Evolutionary conservation across 1,140 invertebrate species (phyloP).

Genomic region (Holotrichia oblita): DNA sequence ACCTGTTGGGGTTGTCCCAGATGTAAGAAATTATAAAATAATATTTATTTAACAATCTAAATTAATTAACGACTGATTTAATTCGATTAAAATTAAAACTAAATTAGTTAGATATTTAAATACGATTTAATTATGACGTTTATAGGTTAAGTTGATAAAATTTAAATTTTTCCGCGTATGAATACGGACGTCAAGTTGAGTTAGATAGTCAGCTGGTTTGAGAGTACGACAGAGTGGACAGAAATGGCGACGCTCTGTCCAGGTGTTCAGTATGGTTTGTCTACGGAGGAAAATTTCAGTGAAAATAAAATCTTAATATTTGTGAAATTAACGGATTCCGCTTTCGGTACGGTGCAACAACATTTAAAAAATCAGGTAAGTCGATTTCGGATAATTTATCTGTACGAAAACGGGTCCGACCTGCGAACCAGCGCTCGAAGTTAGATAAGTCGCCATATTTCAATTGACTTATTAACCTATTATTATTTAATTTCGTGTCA

Average conservation of each 20-base stretch:
- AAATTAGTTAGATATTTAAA: too few relatives aligned
- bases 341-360: constrained; percentile 89
- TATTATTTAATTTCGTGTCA: constrained; percentile 52
- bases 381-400: constrained; percentile 48
- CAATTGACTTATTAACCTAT: constrained; percentile 61
- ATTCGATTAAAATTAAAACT: background rate
- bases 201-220: constrained; percentile 57
- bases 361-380: constrained; percentile 87
- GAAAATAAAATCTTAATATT: constrained; percentile 90
- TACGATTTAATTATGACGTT: background rate
- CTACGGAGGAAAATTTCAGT: constrained; percentile 85
- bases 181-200: constrained; percentile 18
- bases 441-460: constrained; percentile 58
- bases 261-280: constrained; percentile 95
- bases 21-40: background rate
- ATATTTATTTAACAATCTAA: background rate
- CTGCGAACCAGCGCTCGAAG: background rate
- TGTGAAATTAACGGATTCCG: constrained; percentile 94
- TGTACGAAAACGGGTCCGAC: background rate
- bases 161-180: background rate
- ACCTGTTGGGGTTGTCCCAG: background rate
- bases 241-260: constrained; percentile 94
- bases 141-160: background rate
- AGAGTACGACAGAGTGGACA: constrained; percentile 56
- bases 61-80: background rate